Conservation (phyloP, 2,113 vertebrate species). For the rabbit (Oryctolagus cuniculus) region DNA sequence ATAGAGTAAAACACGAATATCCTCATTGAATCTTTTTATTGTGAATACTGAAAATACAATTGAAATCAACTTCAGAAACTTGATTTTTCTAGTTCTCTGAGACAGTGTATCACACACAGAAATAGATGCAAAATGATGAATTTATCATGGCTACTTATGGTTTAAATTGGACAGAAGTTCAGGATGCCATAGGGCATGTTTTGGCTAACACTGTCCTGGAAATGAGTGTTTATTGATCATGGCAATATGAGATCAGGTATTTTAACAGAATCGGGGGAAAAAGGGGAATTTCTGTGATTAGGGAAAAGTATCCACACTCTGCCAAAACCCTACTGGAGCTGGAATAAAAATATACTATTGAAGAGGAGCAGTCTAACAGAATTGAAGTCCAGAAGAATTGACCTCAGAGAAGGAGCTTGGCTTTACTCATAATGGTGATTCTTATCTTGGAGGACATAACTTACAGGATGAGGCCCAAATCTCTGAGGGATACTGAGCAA, state of each 20-base stretch:
- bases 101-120: not conserved
- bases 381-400: not conserved
- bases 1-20: not conserved
- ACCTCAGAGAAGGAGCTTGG: not conserved
- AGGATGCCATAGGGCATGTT: not conserved
- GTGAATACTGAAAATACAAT: constrained; percentile 48
- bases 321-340: not conserved
- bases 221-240: not conserved
- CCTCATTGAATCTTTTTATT: constrained; percentile 1
- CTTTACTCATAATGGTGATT: not conserved
- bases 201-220: not conserved
- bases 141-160: not conserved
- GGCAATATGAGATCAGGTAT: constrained; percentile 8
- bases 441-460: not conserved
- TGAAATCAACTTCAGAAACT: not conserved
- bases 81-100: constrained; percentile 6
- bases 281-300: not conserved
- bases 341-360: rapidly evolving
- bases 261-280: not conserved
- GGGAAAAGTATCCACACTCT: not conserved
- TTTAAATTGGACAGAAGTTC: not conserved
- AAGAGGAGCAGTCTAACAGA: rapidly evolving
- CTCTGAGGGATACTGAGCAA: not conserved
- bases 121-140: not conserved
- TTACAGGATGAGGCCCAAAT: not conserved